Percentiles rank a stretch among this genome's conserved stretches.
These are phyloP conservation scores for Drosophila murphyi DNA, from an alignment of 1,140 invertebrate genomes.

Conservation along the genomic window DNA sequence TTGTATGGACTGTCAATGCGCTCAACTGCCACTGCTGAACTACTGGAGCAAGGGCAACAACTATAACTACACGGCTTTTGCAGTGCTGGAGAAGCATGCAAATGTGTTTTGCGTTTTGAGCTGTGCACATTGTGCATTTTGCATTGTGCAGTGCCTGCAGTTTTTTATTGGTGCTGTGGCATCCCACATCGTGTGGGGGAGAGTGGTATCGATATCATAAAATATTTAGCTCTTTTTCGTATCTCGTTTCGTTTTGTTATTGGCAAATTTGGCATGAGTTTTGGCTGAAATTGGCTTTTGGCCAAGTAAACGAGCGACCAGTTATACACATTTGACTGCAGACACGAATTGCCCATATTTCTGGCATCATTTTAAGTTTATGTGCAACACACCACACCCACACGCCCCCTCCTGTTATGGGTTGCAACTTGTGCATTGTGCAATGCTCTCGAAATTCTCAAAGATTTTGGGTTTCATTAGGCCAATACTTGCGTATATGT, in stretches of 20 bases:
- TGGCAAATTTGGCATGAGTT: constrained; percentile 79
- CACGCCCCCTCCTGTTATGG: constrained; percentile 41
- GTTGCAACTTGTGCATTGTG: constrained; percentile 60
- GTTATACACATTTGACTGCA: constrained; percentile 33
- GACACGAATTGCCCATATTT: constrained; percentile 51
- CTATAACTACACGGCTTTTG: background rate
- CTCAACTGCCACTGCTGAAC: constrained; percentile 67
- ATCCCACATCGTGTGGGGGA: no score
- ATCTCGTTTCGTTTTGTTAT: constrained; percentile 76
- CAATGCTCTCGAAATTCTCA: constrained; percentile 57
- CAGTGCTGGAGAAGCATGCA: constrained; percentile 29
- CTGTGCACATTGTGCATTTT: constrained; percentile 21
- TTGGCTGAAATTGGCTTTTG: constrained; percentile 76
- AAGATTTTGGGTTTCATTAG: constrained; percentile 80
- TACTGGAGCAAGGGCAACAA: constrained; percentile 44
- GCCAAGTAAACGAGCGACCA: constrained; percentile 62
- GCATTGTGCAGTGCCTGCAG: constrained; percentile 26
- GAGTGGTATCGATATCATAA: constrained; percentile 72
- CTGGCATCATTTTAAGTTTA: constrained; percentile 53
- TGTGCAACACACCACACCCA: constrained; percentile 3
- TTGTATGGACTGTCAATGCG: constrained; percentile 69
- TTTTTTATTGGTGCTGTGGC: constrained; percentile 7
- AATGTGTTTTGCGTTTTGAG: constrained; percentile 48
- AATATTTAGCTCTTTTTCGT: constrained; percentile 80
- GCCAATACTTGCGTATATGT: constrained; percentile 38